These are phyloP conservation scores for Dipodomys stephensi DNA, from an alignment of 2,113 vertebrate genomes.

Conservation along the genomic window DNA sequence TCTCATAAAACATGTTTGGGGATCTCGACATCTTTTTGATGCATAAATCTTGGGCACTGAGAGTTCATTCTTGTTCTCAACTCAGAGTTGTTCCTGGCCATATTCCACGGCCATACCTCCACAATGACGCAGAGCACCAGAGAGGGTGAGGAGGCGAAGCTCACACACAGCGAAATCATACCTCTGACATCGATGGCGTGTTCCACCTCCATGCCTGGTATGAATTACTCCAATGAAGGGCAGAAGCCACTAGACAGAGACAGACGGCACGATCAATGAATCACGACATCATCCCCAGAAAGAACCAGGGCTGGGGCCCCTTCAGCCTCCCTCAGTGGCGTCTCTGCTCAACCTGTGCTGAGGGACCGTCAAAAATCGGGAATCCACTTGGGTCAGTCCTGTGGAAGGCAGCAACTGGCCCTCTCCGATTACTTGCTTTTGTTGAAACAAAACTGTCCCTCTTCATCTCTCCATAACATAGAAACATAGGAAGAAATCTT, in stretches of 20 bases:
- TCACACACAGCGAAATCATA: background rate
- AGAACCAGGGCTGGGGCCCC: no score
- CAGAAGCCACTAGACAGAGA: background rate
- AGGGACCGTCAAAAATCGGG: no score
- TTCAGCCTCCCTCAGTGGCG: no score
- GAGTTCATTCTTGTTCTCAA: conserved; percentile 75
- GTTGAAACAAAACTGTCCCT: background rate
- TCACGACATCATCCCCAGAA: accelerated
- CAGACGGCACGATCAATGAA: background rate
- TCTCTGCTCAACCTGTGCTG: background rate
- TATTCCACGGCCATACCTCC: background rate
- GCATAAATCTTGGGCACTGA: conserved; percentile 77
- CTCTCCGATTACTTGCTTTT: background rate
- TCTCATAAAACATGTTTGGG: conserved; percentile 80
- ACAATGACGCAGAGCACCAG: background rate
- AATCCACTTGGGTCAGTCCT: background rate
- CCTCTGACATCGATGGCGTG: background rate
- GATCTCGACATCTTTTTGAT: conserved; percentile 65
- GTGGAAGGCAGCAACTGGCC: accelerated
- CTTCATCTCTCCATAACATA: background rate
- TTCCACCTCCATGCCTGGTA: background rate
- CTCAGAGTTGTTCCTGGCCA: conserved; percentile 70
- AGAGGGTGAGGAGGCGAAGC: background rate
- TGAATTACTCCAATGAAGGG: background rate
- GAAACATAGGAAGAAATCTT: background rate